Evolutionary conservation across 2,888 invertebrate species (phyloP), one percentile per base, ranked within the genome.

Genomic region (Carabus problematicus): DNA sequence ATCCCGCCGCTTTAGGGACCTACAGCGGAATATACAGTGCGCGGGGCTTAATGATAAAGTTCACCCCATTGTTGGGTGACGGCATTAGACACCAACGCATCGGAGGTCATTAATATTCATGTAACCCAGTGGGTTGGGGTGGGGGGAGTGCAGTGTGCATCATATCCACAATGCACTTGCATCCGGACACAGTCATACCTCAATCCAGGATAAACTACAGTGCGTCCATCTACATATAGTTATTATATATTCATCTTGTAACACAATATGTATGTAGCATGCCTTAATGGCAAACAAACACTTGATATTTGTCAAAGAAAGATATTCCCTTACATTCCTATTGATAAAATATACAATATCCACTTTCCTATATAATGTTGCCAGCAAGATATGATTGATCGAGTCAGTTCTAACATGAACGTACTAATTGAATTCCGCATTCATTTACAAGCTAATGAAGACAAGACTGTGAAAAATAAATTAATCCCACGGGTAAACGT

Each of bases 401-500:
- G 29, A 29, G 29, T 29, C 29, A 29, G 29, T 29, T 29, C n/a
- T 45, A 45, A 45, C 14, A 45, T 11, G 14, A 7, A 3, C 39
- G 11, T 47, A 40, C 47, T 66, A 66, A 66, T 66, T 47, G 40
- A 47, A 66, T 66, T 66, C 41, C 43, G 39, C 55, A 43, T 59
- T 45, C 56, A 66, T 66, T 66, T 59, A 66, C 55, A 66, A 58
- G 56, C 47, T 66, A 59, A 66, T 66, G 66, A 66, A 66, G 59
- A 59, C 43, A 45, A 49, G 59, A 58, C 52, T 19, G 40, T 66
- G 47, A 66, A 66, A 41, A 49, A 66, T 66, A 41, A 59, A 66
- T 66, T 66, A 12, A 59, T 59, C 66, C 49, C 66, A 29, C 9
- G 64, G 64, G 66, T 49, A 66, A 66, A 58, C 45, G n/a, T 41